Evolutionary conservation across 2,797 vertebrate genomes (phyloP), one percentile per base, ranked within the genome.

Genomic region (Coranthus polyacanthus): DNA sequence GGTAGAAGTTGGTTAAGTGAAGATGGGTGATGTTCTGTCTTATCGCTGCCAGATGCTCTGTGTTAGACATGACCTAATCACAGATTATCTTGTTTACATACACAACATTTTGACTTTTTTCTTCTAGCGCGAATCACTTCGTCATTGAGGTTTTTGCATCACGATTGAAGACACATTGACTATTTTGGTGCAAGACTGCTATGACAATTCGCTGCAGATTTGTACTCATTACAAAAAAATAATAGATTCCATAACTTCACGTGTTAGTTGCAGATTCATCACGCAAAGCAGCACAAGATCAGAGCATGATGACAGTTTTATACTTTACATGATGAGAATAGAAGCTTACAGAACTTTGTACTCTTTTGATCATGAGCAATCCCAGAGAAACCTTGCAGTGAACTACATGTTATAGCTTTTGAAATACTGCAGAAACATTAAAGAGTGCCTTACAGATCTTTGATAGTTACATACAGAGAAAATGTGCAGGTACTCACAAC

Each of bases 1-100:
- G 56, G 57, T 57, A 49, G 63, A 72, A 71, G 52, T 68, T 39
- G 47, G 38, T 38, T 67, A 60, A 86, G 75, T 64, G 36, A 78
- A 79, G 81, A 68, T 22, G 39, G 49, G 44, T 13, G 51, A 70
- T 45, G 57, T 52, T 72, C 8, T 50, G 38, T 70, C 64, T 79
- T 62, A 73, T 84, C 55, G 7, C 62, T 41, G 20, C 68, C 71
- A 75, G 45, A 54, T 57, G 45, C 36, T 71, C 42, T 8, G 51
- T 43, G 61, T 82, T 78, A 54, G 53, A 69, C 58, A 45, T 4
- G 18, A 26, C 24, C 32, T 72, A 51, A 84, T 76, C 38, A 12
- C 51, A 45, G 24, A 76, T 81, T 51, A 71, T 74, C 41, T 73
- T 46, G 54, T 59, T 72, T 64, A 54, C 42, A 29, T 37, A 55